These are phyloP conservation scores for Boulengeromyrus knoepffleri DNA, from an alignment of 2,113 vertebrate genomes.

Conservation along the genomic window DNA sequence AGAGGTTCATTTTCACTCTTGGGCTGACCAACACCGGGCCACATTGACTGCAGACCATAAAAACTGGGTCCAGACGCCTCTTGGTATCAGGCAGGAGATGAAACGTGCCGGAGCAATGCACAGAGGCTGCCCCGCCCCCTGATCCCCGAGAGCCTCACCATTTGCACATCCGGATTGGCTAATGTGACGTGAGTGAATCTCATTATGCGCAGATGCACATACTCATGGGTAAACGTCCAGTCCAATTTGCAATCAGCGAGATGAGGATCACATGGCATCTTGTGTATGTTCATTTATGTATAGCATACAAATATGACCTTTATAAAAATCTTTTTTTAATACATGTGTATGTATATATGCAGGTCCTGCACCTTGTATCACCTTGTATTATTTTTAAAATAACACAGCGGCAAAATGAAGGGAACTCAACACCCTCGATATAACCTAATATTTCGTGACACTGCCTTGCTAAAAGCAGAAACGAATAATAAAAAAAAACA, in stretches of 20 bases:
- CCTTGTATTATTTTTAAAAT: background rate
- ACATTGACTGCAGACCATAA: constrained; percentile 17
- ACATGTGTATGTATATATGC: background rate
- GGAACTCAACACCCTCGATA: background rate
- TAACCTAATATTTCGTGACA: constrained; percentile 15
- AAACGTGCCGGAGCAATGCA: background rate
- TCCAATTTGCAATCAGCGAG: background rate
- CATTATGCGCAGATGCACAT: background rate
- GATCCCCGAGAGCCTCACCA: background rate
- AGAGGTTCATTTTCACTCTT: constrained; percentile 14
- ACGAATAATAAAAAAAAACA: constrained; percentile 21
- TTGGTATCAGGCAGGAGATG: constrained; percentile 18
- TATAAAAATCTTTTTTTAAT: background rate
- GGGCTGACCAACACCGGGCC: background rate
- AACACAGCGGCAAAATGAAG: background rate
- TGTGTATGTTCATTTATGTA: background rate
- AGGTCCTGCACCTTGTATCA: background rate
- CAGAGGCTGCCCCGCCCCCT: background rate
- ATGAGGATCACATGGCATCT: background rate
- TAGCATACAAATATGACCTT: background rate
- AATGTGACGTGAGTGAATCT: background rate
- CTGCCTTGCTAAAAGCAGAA: background rate
- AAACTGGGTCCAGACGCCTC: constrained; percentile 29
- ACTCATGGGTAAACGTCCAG: background rate
- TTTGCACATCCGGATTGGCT: background rate